A percentile compares a stretch with the other conserved stretches of the same genome.
Evolutionary conservation across 2,797 vertebrate species (phyloP).

Genomic region (Lagocephalus sceleratus): DNA sequence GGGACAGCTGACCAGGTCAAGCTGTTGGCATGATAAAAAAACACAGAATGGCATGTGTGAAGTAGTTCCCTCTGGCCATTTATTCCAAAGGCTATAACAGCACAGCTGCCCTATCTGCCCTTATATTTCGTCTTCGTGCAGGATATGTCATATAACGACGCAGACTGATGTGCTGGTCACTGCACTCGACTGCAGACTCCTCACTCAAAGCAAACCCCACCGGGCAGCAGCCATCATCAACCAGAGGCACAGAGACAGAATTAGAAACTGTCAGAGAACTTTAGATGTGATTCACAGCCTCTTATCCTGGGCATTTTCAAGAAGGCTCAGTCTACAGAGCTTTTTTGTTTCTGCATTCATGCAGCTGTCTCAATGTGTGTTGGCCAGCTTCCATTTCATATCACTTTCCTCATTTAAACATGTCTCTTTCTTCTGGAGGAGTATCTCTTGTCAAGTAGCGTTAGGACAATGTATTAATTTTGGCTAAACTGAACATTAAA

Average conservation of each 20-base stretch:
- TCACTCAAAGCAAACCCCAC: constrained; percentile 19
- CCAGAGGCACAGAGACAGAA: constrained; percentile 34
- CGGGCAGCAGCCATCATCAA: constrained; percentile 1
- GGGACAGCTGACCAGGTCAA: constrained; percentile 62
- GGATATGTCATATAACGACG: constrained; percentile 33
- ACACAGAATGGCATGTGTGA: constrained; percentile 62
- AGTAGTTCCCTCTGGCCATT: constrained; percentile 46
- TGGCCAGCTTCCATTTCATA: constrained; percentile 49
- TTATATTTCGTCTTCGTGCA: constrained; percentile 24
- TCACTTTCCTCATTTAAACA: constrained; percentile 41
- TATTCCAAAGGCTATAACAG: constrained; percentile 23
- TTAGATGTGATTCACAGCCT: constrained; percentile 35
- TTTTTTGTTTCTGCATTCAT: constrained; percentile 44
- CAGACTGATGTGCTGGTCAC: constrained; percentile 22
- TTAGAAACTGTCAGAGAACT: constrained; percentile 57
- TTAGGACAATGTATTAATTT: constrained; percentile 59
- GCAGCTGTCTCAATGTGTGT: constrained; percentile 34
- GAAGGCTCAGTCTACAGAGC: constrained; percentile 28
- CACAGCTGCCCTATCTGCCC: constrained; percentile 34
- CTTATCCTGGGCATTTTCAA: constrained; percentile 25
- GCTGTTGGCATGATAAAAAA: constrained; percentile 63
- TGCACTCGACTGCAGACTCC: not conserved
- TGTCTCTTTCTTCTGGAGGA: constrained; percentile 43
- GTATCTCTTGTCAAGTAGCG: constrained; percentile 57
- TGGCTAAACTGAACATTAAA: constrained; percentile 42